Evolutionary conservation across 2,888 invertebrate genomes (phyloP), one percentile per base, ranked within the genome.

Genomic region (Epicampocera succincta): DNA sequence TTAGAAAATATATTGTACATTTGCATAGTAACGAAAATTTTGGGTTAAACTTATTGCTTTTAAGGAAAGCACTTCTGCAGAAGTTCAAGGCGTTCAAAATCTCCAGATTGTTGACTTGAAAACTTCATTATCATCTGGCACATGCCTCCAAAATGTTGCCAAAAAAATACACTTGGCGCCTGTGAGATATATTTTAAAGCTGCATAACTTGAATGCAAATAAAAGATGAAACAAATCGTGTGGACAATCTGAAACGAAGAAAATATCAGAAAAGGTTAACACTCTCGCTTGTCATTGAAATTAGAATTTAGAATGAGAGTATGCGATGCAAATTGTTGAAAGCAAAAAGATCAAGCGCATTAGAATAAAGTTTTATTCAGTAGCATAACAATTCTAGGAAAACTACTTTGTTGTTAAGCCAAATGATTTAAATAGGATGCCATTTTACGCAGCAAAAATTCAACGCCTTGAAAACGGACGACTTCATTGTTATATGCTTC

Each of bases 1-100:
- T 65, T 65, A 65, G 50, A 65, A 48, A 48, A 61, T 29, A 13
- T 61, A 61, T 61, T 46, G 40, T 46, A 29, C 61, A 61, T 46
- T 61, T 61, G 25, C 4, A 17, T 15, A 52, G 17, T 44, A 58
- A 44, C 1, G 29, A 68, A 33, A 33, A 33, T 33, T 15, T 33
- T 15, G 13, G 15, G 42, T 42, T 54, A 17, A 46, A 56, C 33
- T 46, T 19, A 19, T n/a, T 58, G 13, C 54, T 54, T 8, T 15
- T 17, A 8, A 17, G n/a, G 12, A 54, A 65, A 33, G 17, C 33
- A 58, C 3, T 12, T 17, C 40, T 40, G 1, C 38, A 19, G 8
- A 65, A 65, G 33, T 65, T 48, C 48, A 48, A 48, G n/a, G 63
- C n/a, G n/a, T 3, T 21, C 13, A 11, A 50, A 19, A 21, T 65